These are phyloP conservation scores for Aphyosemion australe DNA, from an alignment of 2,113 vertebrate genomes.

Conservation along the genomic window DNA sequence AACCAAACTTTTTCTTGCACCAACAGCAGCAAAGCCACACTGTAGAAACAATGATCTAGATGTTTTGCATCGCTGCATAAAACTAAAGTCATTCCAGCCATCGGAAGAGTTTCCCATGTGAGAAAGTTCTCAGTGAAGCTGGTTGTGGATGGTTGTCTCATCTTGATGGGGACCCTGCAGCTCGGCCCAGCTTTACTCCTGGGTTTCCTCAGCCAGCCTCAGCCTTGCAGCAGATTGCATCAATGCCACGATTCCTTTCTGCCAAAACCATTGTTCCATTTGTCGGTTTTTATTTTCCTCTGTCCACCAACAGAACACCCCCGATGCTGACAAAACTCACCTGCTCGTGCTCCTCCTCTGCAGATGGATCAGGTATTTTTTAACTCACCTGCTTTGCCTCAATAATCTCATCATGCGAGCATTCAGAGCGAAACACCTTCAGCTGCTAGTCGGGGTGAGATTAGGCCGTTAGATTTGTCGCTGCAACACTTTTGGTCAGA, in stretches of 20 bases:
- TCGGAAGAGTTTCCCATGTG: neutral
- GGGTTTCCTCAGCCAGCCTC: slow-evolving; percentile 38
- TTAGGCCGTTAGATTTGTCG: slow-evolving; percentile 31
- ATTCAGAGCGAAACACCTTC: slow-evolving; percentile 37
- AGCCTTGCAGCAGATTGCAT: slow-evolving; percentile 64
- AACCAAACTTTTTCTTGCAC: too few species aligned
- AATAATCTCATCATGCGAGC: slow-evolving; percentile 53
- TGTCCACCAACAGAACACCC: slow-evolving; percentile 16
- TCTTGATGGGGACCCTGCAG: slow-evolving; percentile 20
- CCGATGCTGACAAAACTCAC: slow-evolving; percentile 17
- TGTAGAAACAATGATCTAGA: too few species aligned
- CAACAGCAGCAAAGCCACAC: too few species aligned
- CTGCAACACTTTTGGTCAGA: slow-evolving; percentile 20
- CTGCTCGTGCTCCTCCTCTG: slow-evolving; percentile 4
- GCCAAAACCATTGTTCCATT: slow-evolving; percentile 42
- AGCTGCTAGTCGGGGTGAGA: slow-evolving; percentile 37
- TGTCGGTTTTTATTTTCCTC: slow-evolving; percentile 38
- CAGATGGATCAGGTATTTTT: neutral
- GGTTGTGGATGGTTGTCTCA: slow-evolving; percentile 7
- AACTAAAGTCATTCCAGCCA: too few species aligned
- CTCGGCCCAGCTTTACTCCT: slow-evolving; percentile 23
- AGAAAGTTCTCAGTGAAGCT: slow-evolving; percentile 2
- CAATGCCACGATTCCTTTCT: slow-evolving; percentile 47
- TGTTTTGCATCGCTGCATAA: neutral
- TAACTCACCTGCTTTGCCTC: slow-evolving; percentile 18